A percentile compares a stretch with the other conserved stretches of the same genome.
These are phyloP conservation scores for Drosophila pegasa DNA, from an alignment of 2,888 invertebrate species.

Conservation along the genomic window DNA sequence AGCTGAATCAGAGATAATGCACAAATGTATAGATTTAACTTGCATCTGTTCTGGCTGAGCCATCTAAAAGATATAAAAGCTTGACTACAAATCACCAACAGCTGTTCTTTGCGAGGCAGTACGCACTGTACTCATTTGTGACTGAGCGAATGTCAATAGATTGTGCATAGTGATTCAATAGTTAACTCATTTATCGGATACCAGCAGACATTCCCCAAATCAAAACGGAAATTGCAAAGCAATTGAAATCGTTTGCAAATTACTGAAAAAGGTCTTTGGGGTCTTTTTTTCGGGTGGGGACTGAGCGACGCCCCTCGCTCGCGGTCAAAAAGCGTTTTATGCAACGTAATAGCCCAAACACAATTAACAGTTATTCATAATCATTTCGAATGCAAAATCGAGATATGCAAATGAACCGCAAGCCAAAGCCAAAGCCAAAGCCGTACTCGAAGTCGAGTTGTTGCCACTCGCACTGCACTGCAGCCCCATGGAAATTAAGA, in stretches of 20 bases:
- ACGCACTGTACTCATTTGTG: conserved; percentile 5
- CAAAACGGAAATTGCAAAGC: conserved; percentile 15
- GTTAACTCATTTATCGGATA: conserved; percentile 18
- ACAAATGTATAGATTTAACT: no score
- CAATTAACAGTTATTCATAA: conserved; percentile 72
- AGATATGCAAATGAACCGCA: conserved; percentile 58
- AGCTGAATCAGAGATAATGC: no score
- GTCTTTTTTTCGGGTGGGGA: not conserved
- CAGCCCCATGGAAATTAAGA: conserved; percentile 56
- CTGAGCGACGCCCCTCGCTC: conserved; percentile 9
- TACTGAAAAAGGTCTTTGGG: conserved; percentile 28
- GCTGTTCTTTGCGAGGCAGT: not conserved
- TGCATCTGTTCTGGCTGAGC: not conserved
- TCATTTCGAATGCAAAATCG: conserved; percentile 39
- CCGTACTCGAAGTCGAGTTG: conserved; percentile 28
- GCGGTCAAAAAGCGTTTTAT: conserved; percentile 40
- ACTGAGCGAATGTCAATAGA: conserved; percentile 3
- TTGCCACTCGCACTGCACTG: conserved; percentile 16
- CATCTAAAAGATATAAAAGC: not conserved
- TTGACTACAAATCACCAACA: not conserved
- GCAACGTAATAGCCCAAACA: conserved; percentile 61
- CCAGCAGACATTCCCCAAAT: not conserved
- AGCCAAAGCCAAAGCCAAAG: conserved; percentile 14
- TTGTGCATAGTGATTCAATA: conserved; percentile 3
- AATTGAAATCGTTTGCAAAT: conserved; percentile 33